phyloP scores from a whole-genome alignment of 2,888 invertebrate genomes.

The Drosophila cyrtoloma region DNA sequence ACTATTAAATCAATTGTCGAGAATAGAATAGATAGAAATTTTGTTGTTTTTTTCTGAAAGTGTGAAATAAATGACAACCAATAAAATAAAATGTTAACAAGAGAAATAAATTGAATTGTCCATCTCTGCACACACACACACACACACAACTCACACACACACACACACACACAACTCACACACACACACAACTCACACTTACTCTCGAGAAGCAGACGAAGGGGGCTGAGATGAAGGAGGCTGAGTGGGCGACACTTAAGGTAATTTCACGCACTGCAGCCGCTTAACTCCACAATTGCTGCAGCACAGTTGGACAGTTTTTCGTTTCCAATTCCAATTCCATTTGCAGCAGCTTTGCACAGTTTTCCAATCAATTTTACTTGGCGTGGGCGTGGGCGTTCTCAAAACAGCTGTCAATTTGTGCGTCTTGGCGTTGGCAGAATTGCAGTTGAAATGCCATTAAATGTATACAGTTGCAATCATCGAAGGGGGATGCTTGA shows the following conservation, averaged over 20 bases:
- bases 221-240: neutral
- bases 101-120: neutral
- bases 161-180: neutral
- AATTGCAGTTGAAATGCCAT: slow-evolving; percentile 60
- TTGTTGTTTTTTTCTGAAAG: neutral
- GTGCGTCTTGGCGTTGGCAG: slow-evolving; percentile 45
- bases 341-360: slow-evolving; percentile 6
- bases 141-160: neutral
- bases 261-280: slow-evolving; percentile 83
- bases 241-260: slow-evolving; percentile 66
- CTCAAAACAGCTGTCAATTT: slow-evolving; percentile 72
- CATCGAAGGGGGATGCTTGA: neutral
- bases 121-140: neutral
- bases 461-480: slow-evolving; percentile 37
- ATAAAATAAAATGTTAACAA: neutral
- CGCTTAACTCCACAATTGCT: slow-evolving; percentile 28
- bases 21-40: neutral
- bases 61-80: neutral
- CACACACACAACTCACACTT: slow-evolving; percentile 2
- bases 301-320: slow-evolving; percentile 1
- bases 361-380: slow-evolving; percentile 54
- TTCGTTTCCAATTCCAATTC: slow-evolving; percentile 8
- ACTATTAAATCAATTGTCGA: neutral
- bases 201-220: slow-evolving; percentile 5
- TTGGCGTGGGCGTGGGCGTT: slow-evolving; percentile 5